These are phyloP conservation scores for Corydoras sp. DNA, from an alignment of 2,113 vertebrate species.

Conservation along the genomic window DNA sequence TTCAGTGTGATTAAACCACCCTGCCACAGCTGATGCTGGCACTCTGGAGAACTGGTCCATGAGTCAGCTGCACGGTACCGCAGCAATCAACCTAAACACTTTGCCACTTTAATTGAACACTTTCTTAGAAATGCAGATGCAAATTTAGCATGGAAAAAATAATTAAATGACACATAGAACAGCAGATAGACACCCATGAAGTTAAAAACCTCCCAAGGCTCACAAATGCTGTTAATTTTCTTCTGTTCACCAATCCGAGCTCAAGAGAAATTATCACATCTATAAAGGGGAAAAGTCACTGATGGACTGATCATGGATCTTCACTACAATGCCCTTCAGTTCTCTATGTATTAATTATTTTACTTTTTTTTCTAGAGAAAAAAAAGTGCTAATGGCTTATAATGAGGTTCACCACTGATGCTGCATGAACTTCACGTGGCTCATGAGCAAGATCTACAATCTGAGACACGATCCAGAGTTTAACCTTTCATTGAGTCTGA, in stretches of 20 bases:
- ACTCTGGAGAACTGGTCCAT: neutral
- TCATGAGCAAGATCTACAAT: neutral
- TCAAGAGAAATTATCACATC: slow-evolving; percentile 48
- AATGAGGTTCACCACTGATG: slow-evolving; percentile 10
- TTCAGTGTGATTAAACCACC: slow-evolving; percentile 61
- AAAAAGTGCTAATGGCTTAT: too few relatives aligned
- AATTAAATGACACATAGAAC: slow-evolving; percentile 61
- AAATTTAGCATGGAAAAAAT: slow-evolving; percentile 64
- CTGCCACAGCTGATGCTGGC: slow-evolving; percentile 1
- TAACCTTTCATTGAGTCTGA: neutral
- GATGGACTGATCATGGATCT: slow-evolving; percentile 51
- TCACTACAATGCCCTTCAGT: slow-evolving; percentile 56
- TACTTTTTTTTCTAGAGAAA: too few relatives aligned
- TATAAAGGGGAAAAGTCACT: slow-evolving; percentile 53
- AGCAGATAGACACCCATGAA: slow-evolving; percentile 69
- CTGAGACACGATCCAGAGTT: too few relatives aligned
- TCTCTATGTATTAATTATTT: neutral
- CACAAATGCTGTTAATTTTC: slow-evolving; percentile 56
- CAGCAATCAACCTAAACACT: neutral
- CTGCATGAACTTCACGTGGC: neutral
- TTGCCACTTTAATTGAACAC: slow-evolving; percentile 22
- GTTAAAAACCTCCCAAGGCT: slow-evolving; percentile 60
- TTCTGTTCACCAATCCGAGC: slow-evolving; percentile 52
- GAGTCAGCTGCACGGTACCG: slow-evolving; percentile 9
- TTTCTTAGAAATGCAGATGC: slow-evolving; percentile 44